phyloP scores from a whole-genome alignment of 2,797 vertebrate genomes.

The Gadopsis bispinosus region DNA sequence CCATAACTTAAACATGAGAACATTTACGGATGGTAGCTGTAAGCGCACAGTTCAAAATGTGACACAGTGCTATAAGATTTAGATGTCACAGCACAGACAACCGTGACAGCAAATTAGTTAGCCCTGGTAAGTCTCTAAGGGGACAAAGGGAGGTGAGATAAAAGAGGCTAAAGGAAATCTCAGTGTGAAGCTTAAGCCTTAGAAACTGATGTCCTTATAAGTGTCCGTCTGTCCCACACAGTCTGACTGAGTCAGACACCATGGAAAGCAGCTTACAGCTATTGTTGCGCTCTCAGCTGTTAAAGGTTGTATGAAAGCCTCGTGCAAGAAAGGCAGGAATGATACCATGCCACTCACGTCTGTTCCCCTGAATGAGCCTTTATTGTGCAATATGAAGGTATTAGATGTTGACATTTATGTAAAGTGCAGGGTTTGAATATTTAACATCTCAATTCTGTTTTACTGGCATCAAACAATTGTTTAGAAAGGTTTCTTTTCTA shows the following conservation, averaged over 20 bases:
- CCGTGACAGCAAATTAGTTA: conserved; percentile 70
- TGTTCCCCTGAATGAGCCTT: conserved; percentile 52
- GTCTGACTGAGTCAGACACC: conserved; percentile 70
- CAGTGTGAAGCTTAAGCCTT: conserved; percentile 74
- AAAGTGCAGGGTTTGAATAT: conserved; percentile 55
- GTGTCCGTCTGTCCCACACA: conserved; percentile 71
- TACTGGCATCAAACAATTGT: conserved; percentile 33
- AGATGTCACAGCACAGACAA: conserved; percentile 70
- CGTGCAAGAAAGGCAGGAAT: conserved; percentile 36
- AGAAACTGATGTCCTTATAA: conserved; percentile 75
- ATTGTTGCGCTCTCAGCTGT: conserved; percentile 72
- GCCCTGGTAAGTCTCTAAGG: conserved; percentile 59
- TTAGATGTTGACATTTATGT: conserved; percentile 65
- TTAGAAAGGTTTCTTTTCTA: conserved; percentile 27
- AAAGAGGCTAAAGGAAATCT: conserved; percentile 73
- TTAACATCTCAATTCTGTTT: conserved; percentile 34
- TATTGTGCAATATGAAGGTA: conserved; percentile 34
- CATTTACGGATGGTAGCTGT: conserved; percentile 19
- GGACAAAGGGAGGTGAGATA: conserved; percentile 77
- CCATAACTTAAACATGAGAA: not conserved
- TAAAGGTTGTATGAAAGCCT: conserved; percentile 71
- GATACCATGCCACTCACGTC: conserved; percentile 34
- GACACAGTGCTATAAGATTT: conserved; percentile 57
- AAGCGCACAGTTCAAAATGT: conserved; percentile 27
- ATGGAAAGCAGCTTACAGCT: conserved; percentile 77